Conservation (phyloP, 2,888 invertebrate genomes). For the Congeria kusceri region DNA sequence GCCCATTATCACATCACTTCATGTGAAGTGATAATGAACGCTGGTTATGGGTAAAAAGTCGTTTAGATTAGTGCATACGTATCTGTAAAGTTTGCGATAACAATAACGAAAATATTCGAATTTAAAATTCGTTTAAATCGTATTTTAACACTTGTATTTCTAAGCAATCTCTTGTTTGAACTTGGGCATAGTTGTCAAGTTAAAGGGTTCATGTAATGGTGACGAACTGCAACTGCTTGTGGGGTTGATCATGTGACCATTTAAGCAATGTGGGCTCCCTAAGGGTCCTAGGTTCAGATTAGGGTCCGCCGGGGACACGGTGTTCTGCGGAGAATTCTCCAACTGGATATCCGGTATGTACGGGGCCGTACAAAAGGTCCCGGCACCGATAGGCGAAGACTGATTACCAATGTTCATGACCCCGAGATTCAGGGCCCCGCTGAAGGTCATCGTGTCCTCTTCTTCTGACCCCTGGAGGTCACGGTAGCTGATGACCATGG, state of each 20-base stretch:
- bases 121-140: too few relatives aligned
- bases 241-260: constrained; percentile 23
- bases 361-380: constrained; percentile 35
- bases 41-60: too few relatives aligned
- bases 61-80: too few relatives aligned
- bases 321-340: constrained; percentile 63
- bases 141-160: too few relatives aligned
- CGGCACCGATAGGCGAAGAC: constrained; percentile 49
- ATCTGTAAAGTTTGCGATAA: too few relatives aligned
- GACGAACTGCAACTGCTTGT: neutral
- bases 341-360: constrained; percentile 52
- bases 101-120: too few relatives aligned
- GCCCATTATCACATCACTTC: too few relatives aligned
- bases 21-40: too few relatives aligned
- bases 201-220: constrained; percentile 53
- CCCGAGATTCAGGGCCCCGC: constrained; percentile 23
- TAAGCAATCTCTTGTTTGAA: constrained; percentile 70
- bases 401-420: constrained; percentile 44
- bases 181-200: constrained; percentile 51
- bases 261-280: constrained; percentile 37
- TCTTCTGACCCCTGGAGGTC: constrained; percentile 43
- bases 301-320: constrained; percentile 65
- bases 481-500: constrained; percentile 57
- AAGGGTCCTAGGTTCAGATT: constrained; percentile 58
- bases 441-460: constrained; percentile 41